Evolutionary conservation across 2,888 invertebrate genomes (phyloP).

Genomic region (Epinotia brunnichana): DNA sequence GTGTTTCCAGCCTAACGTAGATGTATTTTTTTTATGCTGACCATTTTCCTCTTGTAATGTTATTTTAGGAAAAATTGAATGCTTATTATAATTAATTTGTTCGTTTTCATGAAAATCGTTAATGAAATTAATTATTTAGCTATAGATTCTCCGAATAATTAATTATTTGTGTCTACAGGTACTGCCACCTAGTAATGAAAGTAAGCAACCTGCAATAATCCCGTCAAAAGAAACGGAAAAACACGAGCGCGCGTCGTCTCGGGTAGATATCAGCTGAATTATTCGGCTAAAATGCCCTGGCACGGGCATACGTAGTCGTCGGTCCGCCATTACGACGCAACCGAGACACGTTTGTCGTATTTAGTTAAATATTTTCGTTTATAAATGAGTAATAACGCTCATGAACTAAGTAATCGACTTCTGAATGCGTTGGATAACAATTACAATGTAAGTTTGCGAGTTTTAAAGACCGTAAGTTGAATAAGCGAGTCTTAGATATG

Average conservation of each 20-base stretch:
- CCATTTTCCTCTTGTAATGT: not conserved
- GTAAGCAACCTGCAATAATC: constrained; percentile 60
- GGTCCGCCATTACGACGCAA: constrained; percentile 85
- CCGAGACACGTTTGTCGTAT: constrained; percentile 85
- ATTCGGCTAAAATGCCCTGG: constrained; percentile 85
- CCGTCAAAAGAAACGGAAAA: constrained; percentile 84
- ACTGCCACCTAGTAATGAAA: constrained; percentile 63
- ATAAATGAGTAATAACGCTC: constrained; percentile 92
- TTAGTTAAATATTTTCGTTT: constrained; percentile 85
- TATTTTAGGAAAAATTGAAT: not conserved
- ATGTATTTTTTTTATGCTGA: constrained; percentile 40
- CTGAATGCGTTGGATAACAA: constrained; percentile 98
- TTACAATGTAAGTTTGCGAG: constrained; percentile 96
- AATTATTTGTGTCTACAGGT: constrained; percentile 1
- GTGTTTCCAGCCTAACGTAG: constrained; percentile 46
- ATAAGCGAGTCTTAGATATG: constrained; percentile 73
- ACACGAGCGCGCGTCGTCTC: constrained; percentile 83
- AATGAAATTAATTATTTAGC: not conserved
- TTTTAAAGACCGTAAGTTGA: constrained; percentile 74
- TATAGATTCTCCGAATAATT: not conserved
- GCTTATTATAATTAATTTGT: not conserved
- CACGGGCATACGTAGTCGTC: constrained; percentile 85
- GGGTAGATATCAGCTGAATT: constrained; percentile 84
- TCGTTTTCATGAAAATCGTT: too few species aligned
- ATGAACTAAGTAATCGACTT: constrained; percentile 97